Base-by-base conservation (phyloP, 2,797 vertebrate species). In the Sciurus vulgaris region DNA sequence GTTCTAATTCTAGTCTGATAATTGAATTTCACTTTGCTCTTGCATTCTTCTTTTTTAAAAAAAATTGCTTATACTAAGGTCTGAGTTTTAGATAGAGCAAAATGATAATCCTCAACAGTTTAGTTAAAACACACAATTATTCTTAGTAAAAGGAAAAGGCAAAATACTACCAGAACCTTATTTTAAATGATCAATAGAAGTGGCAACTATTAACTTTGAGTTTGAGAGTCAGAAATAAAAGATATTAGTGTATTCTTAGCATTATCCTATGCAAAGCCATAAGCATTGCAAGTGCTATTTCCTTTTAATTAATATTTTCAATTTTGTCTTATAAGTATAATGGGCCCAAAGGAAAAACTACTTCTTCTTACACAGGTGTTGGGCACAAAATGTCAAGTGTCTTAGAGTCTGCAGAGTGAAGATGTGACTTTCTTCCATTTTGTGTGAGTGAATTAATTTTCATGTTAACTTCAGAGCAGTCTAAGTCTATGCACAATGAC, bases 401-500 rank as follows among this genome's bases (percentile, higher is more conserved):
- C 74, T 81, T 82, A 84, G 84, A 26, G 72, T 94, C 1, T 88
- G 54, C n/a, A 22, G 18, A 79, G 30, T 33, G 33, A 93, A 97
- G 89, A 81, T 26, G 5, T 17, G 17, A 56, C 72, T 69, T 86
- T 83, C 73, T 84, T 73, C 44, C 13, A 72, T 72, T 97, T 96
- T 72, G 8, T 28, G 35, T 72, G 41, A 85, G 30, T 77, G 4
- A 33, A 38, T 67, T 86, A 49, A 83, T 86, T 84, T 92, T 65
- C 83, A 33, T 73, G 26, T 54, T n/a, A 77, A 89, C 67, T 94
- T 84, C 51, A 51, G 38, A 47, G 44, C 33, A 76, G 35, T 22
- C 79, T 77, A 79, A 63, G 90, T 72, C 47, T 41, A 30, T 14
- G 47, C 12, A 38, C 35, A 12, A 35, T 7, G 74, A 2, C 1